Conservation (phyloP, 2,113 vertebrate genomes). For the Paradisaea rubra region DNA sequence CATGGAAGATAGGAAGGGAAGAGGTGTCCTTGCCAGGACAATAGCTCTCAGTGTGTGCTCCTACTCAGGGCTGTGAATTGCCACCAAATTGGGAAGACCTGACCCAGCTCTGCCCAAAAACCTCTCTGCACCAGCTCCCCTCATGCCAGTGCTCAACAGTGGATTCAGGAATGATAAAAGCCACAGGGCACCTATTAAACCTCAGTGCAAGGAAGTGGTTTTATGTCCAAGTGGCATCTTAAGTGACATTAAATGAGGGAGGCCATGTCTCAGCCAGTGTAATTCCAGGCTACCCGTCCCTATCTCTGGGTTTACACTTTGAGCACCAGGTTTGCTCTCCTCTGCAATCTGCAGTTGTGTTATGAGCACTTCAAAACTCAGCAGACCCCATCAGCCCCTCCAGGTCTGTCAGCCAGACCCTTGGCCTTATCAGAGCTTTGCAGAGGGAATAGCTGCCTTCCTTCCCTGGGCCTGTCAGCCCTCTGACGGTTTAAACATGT, state of each 20-base stretch:
- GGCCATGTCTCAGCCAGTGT: background rate
- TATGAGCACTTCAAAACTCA: background rate
- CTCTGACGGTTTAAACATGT: background rate
- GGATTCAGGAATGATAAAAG: background rate
- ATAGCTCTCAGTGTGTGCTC: background rate
- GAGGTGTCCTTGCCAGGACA: background rate
- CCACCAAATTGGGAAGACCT: background rate
- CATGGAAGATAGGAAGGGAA: background rate
- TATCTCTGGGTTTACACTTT: background rate
- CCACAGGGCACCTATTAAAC: background rate
- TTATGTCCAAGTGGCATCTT: background rate
- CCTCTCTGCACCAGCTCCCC: background rate
- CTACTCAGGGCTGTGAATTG: background rate
- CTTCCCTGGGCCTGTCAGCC: background rate
- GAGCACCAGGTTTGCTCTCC: background rate
- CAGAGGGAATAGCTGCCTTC: background rate
- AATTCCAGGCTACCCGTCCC: background rate
- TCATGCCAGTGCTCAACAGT: rapidly evolving
- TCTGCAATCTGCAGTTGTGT: background rate
- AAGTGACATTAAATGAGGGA: background rate
- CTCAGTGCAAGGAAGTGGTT: background rate
- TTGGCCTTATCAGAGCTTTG: background rate
- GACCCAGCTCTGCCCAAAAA: background rate
- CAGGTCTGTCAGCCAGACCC: background rate
- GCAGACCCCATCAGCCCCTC: background rate